Conservation (phyloP, 2,113 vertebrate genomes). For the Toxotes jaculatrix region DNA sequence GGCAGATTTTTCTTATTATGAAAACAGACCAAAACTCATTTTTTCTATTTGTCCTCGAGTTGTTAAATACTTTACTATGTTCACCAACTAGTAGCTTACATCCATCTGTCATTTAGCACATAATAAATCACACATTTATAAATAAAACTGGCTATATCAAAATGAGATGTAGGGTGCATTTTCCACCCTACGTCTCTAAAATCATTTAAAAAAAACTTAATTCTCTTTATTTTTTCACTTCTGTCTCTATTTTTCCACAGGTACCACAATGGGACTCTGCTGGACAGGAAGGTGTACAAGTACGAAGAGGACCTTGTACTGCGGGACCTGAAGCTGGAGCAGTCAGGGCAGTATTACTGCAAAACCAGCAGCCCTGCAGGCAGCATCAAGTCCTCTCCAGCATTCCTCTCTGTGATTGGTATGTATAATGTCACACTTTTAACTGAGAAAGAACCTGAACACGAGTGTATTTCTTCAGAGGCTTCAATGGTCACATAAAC, state of each 20-base stretch:
- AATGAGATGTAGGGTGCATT: too few relatives aligned
- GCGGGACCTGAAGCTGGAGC: conserved; percentile 79
- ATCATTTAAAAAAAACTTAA: too few relatives aligned
- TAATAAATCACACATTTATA: too few relatives aligned
- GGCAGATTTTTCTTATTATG: neutral
- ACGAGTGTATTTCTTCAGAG: neutral
- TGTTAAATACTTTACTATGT: neutral
- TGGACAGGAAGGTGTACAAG: conserved; percentile 84
- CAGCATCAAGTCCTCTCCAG: conserved; percentile 86
- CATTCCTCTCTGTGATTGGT: conserved; percentile 90
- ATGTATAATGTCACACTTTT: conserved; percentile 51
- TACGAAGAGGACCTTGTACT: conserved; percentile 86
- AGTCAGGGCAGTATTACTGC: conserved; percentile 92
- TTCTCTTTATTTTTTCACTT: neutral
- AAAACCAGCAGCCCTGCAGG: conserved; percentile 90
- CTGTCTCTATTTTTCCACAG: conserved; percentile 70
- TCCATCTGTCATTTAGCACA: neutral
- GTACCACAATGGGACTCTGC: conserved; percentile 94
- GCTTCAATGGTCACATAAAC: neutral
- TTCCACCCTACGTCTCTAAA: neutral
- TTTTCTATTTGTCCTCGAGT: neutral
- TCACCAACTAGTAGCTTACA: neutral
- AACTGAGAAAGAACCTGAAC: neutral
- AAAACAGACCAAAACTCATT: neutral
- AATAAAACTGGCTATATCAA: too few relatives aligned